A percentile compares a stretch with the other conserved stretches of the same genome.
Evolutionary conservation across 2,797 vertebrate species (phyloP).

Genomic region (Epinephelus malabaricus): DNA sequence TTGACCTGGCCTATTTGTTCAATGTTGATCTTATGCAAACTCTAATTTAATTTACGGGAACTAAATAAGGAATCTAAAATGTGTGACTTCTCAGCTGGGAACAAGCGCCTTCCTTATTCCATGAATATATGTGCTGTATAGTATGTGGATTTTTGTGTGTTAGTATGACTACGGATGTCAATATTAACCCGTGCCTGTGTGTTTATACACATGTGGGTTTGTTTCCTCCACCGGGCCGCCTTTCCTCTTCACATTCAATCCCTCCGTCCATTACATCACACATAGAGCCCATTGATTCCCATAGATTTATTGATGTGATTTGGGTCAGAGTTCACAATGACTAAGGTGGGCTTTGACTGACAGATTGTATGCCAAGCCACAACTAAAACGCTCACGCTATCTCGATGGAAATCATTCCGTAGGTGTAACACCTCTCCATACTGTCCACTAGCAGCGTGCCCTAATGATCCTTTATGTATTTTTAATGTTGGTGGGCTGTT

Average conservation of each 20-base stretch:
- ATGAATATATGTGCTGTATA: not conserved
- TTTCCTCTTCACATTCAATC: constrained; percentile 60
- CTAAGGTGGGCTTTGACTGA: constrained; percentile 72
- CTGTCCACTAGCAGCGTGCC: constrained; percentile 53
- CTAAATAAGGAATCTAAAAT: constrained; percentile 35
- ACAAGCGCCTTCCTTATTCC: constrained; percentile 37
- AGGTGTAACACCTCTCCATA: constrained; percentile 62
- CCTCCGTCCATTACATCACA: constrained; percentile 70
- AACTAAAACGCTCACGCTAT: constrained; percentile 44
- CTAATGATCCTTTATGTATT: constrained; percentile 81
- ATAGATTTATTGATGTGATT: constrained; percentile 83
- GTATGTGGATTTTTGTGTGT: constrained; percentile 24
- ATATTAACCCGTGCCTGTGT: constrained; percentile 41
- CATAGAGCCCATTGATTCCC: constrained; percentile 68
- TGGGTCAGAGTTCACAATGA: constrained; percentile 79
- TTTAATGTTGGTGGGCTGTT: constrained; percentile 76
- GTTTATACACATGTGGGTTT: constrained; percentile 65
- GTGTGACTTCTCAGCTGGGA: constrained; percentile 8
- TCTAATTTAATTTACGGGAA: constrained; percentile 30
- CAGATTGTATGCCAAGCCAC: constrained; percentile 41
- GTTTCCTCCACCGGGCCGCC: constrained; percentile 56
- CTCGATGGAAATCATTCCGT: constrained; percentile 50
- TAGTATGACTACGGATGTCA: constrained; percentile 28
- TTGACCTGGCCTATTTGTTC: not conserved
- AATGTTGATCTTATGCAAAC: constrained; percentile 14